A percentile compares a stretch with the other conserved stretches of the same genome.
These are phyloP conservation scores for Aldabrachelys gigantea DNA, from an alignment of 2,113 vertebrate genomes.

Conservation along the genomic window DNA sequence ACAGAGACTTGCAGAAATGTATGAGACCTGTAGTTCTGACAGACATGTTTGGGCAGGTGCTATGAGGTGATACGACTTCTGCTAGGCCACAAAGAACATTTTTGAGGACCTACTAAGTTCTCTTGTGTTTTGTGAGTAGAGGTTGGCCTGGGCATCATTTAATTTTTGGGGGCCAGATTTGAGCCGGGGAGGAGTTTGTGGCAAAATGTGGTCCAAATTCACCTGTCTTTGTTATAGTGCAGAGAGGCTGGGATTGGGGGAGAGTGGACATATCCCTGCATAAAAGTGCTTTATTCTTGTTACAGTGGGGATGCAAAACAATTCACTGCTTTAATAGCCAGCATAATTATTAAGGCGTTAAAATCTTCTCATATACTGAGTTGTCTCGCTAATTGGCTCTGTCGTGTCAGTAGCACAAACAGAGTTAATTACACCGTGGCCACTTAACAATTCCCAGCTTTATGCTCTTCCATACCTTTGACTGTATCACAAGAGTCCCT, in stretches of 20 bases:
- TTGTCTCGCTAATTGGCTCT: constrained; percentile 23
- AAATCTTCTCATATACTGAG: constrained; percentile 21
- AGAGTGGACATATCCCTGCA: neutral
- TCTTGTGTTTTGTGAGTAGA: neutral
- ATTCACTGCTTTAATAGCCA: neutral
- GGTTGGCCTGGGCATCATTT: rapidly evolving
- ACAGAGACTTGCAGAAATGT: neutral
- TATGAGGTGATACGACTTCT: neutral
- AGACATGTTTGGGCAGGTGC: neutral
- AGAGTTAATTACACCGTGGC: neutral
- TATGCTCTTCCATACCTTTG: neutral
- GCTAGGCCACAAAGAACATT: neutral
- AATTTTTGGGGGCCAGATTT: neutral
- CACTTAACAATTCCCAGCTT: constrained; percentile 4
- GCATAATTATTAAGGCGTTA: neutral
- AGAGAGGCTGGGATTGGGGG: neutral
- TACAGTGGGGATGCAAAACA: neutral
- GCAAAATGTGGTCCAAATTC: neutral
- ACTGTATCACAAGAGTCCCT: neutral
- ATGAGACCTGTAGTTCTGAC: neutral
- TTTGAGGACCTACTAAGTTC: neutral
- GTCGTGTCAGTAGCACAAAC: neutral
- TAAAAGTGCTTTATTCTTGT: neutral
- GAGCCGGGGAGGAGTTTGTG: neutral
- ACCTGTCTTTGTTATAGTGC: neutral